These are phyloP conservation scores for Papilio polytes DNA, from an alignment of 1,140 invertebrate species.

Conservation along the genomic window DNA sequence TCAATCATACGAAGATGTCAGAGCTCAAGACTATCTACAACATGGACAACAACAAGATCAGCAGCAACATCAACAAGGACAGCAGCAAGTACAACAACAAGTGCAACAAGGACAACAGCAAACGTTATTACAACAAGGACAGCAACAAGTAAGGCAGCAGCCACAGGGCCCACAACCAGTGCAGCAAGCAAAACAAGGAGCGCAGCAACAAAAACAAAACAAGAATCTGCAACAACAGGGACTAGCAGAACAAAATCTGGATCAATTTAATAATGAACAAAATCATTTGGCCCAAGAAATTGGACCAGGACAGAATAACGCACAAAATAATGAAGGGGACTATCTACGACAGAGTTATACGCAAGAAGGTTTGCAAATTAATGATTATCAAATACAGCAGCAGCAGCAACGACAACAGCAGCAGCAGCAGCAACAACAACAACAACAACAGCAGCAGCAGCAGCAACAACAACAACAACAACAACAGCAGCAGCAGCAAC, in stretches of 20 bases:
- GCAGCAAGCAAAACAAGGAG: not conserved
- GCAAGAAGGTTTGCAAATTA: not conserved
- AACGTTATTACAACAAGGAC: not conserved
- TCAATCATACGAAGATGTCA: not conserved
- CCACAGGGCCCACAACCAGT: not conserved
- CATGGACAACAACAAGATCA: constrained; percentile 2
- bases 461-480: not conserved
- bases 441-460: not conserved
- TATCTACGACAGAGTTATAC: constrained; percentile 32
- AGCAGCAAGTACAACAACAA: not conserved
- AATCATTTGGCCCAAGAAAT: not conserved
- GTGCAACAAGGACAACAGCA: not conserved
- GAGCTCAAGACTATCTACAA: not conserved
- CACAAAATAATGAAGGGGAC: constrained; percentile 29
- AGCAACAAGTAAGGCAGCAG: not conserved
- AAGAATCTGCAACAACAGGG: no score
- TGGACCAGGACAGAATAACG: not conserved
- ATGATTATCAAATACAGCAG: not conserved
- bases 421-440: not conserved
- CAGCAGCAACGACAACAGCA: not conserved
- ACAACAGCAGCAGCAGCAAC: not conserved
- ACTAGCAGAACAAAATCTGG: not conserved
- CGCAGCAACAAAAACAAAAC: not conserved
- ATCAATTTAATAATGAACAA: constrained; percentile 12
- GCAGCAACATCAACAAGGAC: not conserved